phyloP scores from a whole-genome alignment of 2,797 vertebrate genomes.

The Lacerta bilineata region DNA sequence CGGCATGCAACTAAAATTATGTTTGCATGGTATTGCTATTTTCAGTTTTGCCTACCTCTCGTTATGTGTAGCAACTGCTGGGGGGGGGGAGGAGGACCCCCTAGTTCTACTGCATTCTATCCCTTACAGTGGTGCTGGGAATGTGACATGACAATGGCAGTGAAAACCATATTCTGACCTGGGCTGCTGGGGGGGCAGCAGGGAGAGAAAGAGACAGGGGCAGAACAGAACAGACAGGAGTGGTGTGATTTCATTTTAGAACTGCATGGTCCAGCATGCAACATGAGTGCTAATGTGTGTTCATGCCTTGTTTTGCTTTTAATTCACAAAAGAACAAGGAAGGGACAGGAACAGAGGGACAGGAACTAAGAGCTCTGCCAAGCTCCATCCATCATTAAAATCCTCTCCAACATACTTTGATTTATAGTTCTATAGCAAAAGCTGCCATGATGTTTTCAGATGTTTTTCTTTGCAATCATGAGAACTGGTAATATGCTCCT shows the following conservation, averaged over 20 bases:
- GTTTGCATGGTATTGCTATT: not conserved
- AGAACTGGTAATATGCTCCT: not conserved
- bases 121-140: not conserved
- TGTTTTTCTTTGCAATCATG: not conserved
- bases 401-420: not conserved
- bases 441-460: not conserved
- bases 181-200: too few relatives aligned
- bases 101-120: not conserved
- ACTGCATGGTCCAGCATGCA: not conserved
- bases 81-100: not conserved
- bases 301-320: not conserved
- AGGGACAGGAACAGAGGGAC: not conserved
- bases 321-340: not conserved
- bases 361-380: not conserved
- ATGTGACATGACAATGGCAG: not conserved
- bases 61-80: not conserved
- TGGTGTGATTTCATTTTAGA: not conserved
- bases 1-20: too few relatives aligned
- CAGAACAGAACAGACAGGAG: too few relatives aligned
- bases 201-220: not conserved
- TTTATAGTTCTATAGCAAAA: not conserved
- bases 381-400: not conserved
- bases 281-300: not conserved
- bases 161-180: not conserved
- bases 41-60: not conserved